phyloP scores from a whole-genome alignment of 2,797 vertebrate genomes.

The Lutjanus argentimaculatus region DNA sequence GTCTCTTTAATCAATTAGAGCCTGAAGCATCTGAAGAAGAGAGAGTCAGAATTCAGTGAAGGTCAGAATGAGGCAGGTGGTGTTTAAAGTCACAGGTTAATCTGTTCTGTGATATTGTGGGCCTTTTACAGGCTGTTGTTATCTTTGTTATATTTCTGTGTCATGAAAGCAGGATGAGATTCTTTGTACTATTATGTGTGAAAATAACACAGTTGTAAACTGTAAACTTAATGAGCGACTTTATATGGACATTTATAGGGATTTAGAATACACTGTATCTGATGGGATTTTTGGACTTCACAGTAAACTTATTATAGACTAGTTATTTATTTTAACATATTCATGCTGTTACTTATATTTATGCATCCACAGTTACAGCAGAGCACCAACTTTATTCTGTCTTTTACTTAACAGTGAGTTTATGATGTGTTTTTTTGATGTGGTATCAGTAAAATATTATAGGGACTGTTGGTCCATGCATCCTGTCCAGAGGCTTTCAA shows the following conservation, averaged over 20 bases:
- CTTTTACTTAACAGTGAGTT: not conserved
- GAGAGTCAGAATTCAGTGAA: conserved; percentile 31
- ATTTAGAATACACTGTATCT: not conserved
- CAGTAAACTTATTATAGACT: not conserved
- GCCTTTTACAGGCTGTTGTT: not conserved
- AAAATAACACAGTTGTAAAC: not conserved
- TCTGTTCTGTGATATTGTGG: conserved; percentile 34
- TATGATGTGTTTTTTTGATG: not conserved
- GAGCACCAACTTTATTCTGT: not conserved
- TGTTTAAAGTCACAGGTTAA: conserved; percentile 57
- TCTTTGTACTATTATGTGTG: not conserved
- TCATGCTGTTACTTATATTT: not conserved
- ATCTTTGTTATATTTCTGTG: not conserved
- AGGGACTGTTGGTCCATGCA: not conserved
- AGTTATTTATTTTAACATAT: not conserved
- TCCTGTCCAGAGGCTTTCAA: not conserved
- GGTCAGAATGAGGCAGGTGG: conserved; percentile 35
- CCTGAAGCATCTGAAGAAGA: conserved; percentile 26
- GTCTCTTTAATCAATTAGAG: conserved; percentile 49
- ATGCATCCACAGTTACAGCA: not conserved
- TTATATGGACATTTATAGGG: not conserved
- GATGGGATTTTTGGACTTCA: not conserved
- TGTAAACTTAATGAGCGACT: not conserved
- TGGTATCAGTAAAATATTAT: not conserved
- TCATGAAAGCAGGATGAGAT: not conserved